Base-by-base conservation (phyloP, 1,140 invertebrate genomes). In the Hestina assimilis region DNA sequence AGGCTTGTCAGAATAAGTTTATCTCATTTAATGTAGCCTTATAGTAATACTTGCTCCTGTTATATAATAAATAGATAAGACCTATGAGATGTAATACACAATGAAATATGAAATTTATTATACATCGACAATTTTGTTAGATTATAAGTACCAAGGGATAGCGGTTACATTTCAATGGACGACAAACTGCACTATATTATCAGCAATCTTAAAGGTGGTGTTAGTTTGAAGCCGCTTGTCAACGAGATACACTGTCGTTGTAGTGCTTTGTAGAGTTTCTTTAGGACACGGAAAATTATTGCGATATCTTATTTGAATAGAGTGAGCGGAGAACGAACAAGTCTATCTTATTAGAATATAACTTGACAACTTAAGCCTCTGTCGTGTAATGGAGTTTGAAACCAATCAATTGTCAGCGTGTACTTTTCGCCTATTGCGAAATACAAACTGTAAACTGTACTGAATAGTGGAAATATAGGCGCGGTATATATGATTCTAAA, bases 251-350 rank as follows among this genome's bases (percentile, higher is more conserved):
- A 51, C 43, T 56, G 47, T 52, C 26, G 33, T 35, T 58, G 14
- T 38, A 50, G 9, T 17, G 47, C 21, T 45, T 23, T 40, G 41
- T 28, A 29, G 9, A 29, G 20, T 51, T 46, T 51, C 56, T 47
- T 45, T 59, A 15, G 38, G 21, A 51, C 17, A 26, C 42, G 51
- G 17, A 43, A 52, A 63, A 65, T 74, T 64, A 62, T 66, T 60
- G 56, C 57, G 50, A 72, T 67, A 66, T 72, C 67, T 59, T 60
- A 66, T 67, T 69, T 71, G 73, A 75, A 73, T 73, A 65, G 63
- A 59, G 55, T 61, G 57, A 55, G 31, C 51, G 57, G 55, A 28
- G 41, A 63, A 46, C 58, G 52, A 63, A 58, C 60, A 55, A 66
- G 63, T 69, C 63, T 56, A 59, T 69, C 66, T 65, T 65, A 69